Conservation (phyloP, 2,797 vertebrate genomes). For the Sebastes minor region DNA sequence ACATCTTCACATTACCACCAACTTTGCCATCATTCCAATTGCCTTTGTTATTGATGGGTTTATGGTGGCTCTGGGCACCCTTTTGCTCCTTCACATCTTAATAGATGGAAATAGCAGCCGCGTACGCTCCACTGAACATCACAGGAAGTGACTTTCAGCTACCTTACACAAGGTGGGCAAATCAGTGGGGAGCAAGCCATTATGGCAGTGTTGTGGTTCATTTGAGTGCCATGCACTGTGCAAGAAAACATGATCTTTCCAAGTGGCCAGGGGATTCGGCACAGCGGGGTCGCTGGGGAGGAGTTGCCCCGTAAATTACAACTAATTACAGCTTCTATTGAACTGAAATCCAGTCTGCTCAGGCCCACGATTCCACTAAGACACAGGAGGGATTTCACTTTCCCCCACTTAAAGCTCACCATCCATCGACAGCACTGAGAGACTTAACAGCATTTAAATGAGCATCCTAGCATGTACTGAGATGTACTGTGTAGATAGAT, state of each 20-base stretch:
- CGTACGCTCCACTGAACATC: constrained; percentile 81
- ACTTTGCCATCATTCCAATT: constrained; percentile 59
- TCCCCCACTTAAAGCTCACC: constrained; percentile 55
- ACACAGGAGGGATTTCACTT: constrained; percentile 69
- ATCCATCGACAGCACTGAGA: constrained; percentile 50
- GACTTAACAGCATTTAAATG: constrained; percentile 48
- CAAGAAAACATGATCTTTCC: constrained; percentile 82
- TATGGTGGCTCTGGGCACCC: constrained; percentile 56
- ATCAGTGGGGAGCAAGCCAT: constrained; percentile 83
- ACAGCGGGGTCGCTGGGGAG: constrained; percentile 77
- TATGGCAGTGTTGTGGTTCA: constrained; percentile 82
- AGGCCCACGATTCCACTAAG: constrained; percentile 64
- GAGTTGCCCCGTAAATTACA: constrained; percentile 82
- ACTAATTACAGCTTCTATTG: constrained; percentile 83
- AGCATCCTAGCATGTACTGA: constrained; percentile 8
- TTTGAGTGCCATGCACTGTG: constrained; percentile 80
- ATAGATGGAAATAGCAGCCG: constrained; percentile 89
- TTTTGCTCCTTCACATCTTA: constrained; percentile 81
- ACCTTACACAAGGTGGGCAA: constrained; percentile 88
- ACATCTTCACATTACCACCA: constrained; percentile 59
- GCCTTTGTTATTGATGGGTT: constrained; percentile 67
- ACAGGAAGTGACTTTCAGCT: constrained; percentile 85
- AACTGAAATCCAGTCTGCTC: constrained; percentile 73
- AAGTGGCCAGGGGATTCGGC: constrained; percentile 80
- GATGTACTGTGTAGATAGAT: constrained; percentile 12